phyloP scores from a whole-genome alignment of 2,797 vertebrate species.

The Tamandua tetradactyla region DNA sequence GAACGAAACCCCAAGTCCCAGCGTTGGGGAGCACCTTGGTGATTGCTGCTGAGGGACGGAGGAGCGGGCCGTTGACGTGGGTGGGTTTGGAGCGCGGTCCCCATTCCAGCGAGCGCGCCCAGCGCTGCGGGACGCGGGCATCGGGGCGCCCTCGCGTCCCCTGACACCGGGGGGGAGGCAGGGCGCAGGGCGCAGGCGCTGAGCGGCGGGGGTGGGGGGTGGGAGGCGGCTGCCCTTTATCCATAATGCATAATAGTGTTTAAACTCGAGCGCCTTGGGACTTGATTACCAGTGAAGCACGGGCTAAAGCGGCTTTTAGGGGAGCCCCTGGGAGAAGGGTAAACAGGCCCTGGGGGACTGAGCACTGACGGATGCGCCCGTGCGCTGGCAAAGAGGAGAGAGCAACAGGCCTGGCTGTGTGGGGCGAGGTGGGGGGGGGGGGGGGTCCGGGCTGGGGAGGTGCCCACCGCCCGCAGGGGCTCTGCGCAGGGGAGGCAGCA shows the following conservation, averaged over 20 bases:
- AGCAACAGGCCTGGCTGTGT: accelerated
- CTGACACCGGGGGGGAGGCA: no score
- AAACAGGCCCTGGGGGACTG: background rate
- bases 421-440: no score
- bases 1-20: background rate
- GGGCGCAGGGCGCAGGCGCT: background rate
- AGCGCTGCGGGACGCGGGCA: no score
- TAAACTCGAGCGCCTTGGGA: slow-evolving; percentile 47
- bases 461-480: accelerated
- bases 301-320: background rate
- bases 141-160: no score
- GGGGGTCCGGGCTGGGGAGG: no score
- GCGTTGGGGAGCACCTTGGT: background rate
- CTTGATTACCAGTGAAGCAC: background rate
- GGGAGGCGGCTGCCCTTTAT: slow-evolving; percentile 11
- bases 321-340: background rate
- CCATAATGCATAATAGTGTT: slow-evolving; percentile 45
- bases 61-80: accelerated
- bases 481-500: accelerated
- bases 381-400: background rate
- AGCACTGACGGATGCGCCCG: background rate
- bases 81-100: accelerated
- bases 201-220: background rate
- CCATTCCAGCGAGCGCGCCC: accelerated
- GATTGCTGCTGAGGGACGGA: background rate